Percentiles rank a stretch among this genome's conserved stretches.
Conservation (phyloP, 2,797 vertebrate species). For the Orestias chungarensis region DNA sequence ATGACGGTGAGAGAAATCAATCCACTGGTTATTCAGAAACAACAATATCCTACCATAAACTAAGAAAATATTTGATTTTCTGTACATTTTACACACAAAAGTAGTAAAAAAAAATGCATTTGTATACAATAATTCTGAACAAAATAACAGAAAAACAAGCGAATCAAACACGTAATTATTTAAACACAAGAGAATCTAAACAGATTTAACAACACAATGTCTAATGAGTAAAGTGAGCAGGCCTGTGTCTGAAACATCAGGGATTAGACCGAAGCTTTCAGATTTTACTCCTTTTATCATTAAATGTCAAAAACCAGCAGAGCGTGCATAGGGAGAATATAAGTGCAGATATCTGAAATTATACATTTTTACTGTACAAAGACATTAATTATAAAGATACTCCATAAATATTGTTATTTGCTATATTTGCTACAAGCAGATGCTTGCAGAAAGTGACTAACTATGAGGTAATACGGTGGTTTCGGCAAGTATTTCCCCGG, state of each 20-base stretch:
- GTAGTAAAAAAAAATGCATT: background rate
- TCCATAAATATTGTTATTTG: no score
- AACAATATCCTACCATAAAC: background rate
- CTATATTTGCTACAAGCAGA: no score
- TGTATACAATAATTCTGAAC: background rate
- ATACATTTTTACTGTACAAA: no score
- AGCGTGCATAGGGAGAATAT: no score
- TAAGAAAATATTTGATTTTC: background rate
- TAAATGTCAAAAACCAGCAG: no score
- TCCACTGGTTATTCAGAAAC: conserved; percentile 47
- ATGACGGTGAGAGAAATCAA: conserved; percentile 38
- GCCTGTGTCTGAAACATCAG: background rate
- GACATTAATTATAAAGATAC: no score
- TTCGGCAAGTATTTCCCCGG: no score
- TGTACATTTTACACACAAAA: background rate
- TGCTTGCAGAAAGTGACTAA: no score
- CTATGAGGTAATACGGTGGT: no score
- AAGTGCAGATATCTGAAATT: no score
- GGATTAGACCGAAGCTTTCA: conserved; percentile 7
- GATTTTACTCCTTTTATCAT: background rate
- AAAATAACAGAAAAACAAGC: no score
- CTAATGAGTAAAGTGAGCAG: background rate
- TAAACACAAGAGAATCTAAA: background rate
- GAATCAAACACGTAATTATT: background rate
- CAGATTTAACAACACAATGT: background rate